phyloP scores from a whole-genome alignment of 2,888 invertebrate species.

The Sipha maydis region DNA sequence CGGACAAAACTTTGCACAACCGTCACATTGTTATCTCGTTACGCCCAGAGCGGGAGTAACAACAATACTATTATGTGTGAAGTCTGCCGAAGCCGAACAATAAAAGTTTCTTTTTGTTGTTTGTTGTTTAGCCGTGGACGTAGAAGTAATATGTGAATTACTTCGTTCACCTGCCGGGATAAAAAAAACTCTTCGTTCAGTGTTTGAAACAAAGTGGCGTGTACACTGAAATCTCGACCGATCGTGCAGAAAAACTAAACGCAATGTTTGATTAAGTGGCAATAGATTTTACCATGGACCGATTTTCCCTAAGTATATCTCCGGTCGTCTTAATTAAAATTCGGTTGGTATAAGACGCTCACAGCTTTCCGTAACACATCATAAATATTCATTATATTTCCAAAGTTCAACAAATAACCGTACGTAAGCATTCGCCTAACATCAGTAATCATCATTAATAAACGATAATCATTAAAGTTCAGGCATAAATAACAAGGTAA shows the following conservation, averaged over 20 bases:
- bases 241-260: background rate
- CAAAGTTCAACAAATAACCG: constrained; percentile 30
- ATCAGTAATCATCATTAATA: constrained; percentile 35
- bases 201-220: background rate
- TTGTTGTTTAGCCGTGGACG: too few species aligned
- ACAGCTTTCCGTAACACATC: background rate
- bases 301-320: background rate
- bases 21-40: too few species aligned
- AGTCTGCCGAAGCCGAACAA: too few species aligned
- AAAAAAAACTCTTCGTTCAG: too few species aligned
- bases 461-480: constrained; percentile 2
- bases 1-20: too few species aligned
- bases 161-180: too few species aligned
- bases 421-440: background rate
- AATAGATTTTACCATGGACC: background rate
- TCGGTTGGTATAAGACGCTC: background rate
- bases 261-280: background rate
- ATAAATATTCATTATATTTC: constrained; percentile 32
- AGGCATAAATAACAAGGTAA: constrained; percentile 12
- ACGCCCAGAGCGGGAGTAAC: too few species aligned
- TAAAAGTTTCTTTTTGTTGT: too few species aligned
- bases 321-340: constrained; percentile 17
- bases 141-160: too few species aligned
- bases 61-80: too few species aligned
- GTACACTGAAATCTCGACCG: background rate